Evolutionary conservation across 2,888 invertebrate genomes (phyloP).

Genomic region (Actias luna): DNA sequence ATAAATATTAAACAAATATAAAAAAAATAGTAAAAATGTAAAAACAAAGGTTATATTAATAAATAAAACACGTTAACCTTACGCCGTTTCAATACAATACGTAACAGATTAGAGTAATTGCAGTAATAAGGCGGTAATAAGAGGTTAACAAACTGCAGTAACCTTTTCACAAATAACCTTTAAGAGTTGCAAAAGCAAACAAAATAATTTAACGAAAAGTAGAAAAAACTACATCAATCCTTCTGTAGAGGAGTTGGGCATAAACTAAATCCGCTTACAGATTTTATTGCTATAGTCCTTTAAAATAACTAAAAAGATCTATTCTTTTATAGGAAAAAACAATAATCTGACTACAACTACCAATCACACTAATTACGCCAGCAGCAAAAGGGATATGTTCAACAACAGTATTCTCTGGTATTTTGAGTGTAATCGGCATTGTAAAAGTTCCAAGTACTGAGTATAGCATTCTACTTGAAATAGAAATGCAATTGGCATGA

Average conservation of each 20-base stretch:
- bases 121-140: not conserved
- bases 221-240: not conserved
- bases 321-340: too few relatives aligned
- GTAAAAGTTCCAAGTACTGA: too few relatives aligned
- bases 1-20: too few relatives aligned
- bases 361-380: too few relatives aligned
- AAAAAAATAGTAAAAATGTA: not conserved
- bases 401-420: too few relatives aligned
- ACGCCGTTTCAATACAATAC: not conserved
- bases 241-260: not conserved
- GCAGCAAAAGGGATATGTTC: too few relatives aligned
- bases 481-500: too few relatives aligned
- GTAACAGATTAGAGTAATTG: not conserved
- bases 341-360: too few relatives aligned
- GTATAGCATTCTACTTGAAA: too few relatives aligned
- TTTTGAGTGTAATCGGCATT: too few relatives aligned
- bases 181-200: not conserved
- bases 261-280: not conserved
- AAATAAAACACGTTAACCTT: not conserved
- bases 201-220: not conserved
- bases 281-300: not conserved
- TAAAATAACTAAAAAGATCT: not conserved
- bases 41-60: not conserved
- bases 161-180: slow-evolving; percentile 6
- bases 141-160: not conserved